These are phyloP conservation scores for Tragelaphus strepsiceros DNA, from an alignment of 2,113 vertebrate genomes.

Conservation along the genomic window DNA sequence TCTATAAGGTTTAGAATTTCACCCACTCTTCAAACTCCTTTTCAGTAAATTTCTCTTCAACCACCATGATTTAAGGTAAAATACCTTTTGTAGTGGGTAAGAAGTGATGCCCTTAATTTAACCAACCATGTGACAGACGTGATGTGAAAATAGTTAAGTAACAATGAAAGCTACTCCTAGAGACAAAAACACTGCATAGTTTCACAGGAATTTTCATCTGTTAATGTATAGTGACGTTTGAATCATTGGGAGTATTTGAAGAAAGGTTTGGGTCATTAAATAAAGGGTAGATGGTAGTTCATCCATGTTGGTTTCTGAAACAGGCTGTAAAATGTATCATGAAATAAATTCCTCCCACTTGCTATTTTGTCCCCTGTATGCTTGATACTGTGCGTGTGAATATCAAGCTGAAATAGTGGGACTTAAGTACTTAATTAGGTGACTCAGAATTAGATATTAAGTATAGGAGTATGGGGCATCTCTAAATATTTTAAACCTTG, in stretches of 20 bases:
- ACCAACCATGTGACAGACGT: background rate
- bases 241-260: background rate
- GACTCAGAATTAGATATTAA: background rate
- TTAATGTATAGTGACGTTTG: background rate
- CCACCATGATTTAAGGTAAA: background rate
- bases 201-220: slow-evolving; percentile 9
- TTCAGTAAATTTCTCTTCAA: background rate
- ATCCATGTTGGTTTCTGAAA: background rate
- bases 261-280: background rate
- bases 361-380: background rate
- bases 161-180: background rate
- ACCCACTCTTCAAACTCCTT: background rate
- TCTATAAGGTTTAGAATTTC: background rate
- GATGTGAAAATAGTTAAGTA: background rate
- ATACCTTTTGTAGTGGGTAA: background rate
- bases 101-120: background rate
- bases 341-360: slow-evolving; percentile 18
- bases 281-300: background rate
- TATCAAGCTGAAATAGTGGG: background rate
- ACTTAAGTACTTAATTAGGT: background rate
- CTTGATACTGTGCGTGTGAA: background rate
- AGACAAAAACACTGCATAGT: background rate
- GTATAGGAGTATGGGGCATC: background rate
- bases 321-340: slow-evolving; percentile 21
- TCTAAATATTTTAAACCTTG: background rate